These are phyloP conservation scores for Siniperca obscura DNA, from an alignment of 2,797 vertebrate species.

Conservation along the genomic window DNA sequence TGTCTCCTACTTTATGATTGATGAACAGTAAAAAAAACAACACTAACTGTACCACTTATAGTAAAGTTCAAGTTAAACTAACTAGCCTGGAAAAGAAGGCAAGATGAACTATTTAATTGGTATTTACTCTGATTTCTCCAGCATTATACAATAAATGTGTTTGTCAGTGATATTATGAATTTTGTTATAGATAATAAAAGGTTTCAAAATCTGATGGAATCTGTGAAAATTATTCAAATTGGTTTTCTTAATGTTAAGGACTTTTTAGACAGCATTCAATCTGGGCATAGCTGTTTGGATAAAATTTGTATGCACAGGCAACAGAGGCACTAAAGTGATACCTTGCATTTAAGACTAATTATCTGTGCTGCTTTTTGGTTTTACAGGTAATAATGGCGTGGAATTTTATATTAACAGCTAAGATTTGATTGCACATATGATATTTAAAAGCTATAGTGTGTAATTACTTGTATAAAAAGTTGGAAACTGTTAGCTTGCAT, in stretches of 20 bases:
- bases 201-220: not conserved
- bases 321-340: not conserved
- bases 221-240: not conserved
- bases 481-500: not conserved
- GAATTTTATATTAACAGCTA: not conserved
- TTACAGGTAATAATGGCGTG: not conserved
- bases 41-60: not conserved
- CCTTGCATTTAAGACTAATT: not conserved
- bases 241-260: not conserved
- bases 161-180: not conserved
- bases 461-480: not conserved
- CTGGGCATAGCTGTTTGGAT: not conserved
- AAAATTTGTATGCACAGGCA: not conserved
- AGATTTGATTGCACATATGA: not conserved
- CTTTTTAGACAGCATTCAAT: not conserved
- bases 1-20: not conserved
- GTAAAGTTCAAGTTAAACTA: not conserved
- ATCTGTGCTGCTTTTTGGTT: not conserved
- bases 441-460: not conserved
- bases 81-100: not conserved
- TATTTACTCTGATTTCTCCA: not conserved
- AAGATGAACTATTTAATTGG: not conserved
- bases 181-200: not conserved
- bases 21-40: not conserved
- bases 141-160: not conserved